Percentiles rank a stretch among this genome's conserved stretches.
Conservation (phyloP, 2,888 invertebrate genomes). For the Ethmia dodecea region DNA sequence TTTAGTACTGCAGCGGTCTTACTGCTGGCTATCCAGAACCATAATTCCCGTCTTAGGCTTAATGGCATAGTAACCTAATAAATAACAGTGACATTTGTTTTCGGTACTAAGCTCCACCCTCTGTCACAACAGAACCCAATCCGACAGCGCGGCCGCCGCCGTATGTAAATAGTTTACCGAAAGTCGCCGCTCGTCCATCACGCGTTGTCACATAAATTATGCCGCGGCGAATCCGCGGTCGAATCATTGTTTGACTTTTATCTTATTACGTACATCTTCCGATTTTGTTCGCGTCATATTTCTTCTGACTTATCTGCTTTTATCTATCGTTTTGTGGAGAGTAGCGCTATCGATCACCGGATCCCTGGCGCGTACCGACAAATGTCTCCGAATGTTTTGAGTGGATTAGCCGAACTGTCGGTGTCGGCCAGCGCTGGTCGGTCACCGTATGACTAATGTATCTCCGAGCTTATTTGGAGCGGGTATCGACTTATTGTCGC, state of each 20-base stretch:
- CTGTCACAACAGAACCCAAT: conserved; percentile 74
- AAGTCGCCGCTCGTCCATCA: conserved; percentile 78
- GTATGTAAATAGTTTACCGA: conserved; percentile 78
- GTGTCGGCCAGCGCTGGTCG: conserved; percentile 35
- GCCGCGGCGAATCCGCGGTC: conserved; percentile 77
- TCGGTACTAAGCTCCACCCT: conserved; percentile 76
- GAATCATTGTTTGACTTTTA: conserved; percentile 78
- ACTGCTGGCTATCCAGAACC: conserved; percentile 17
- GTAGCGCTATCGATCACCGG: conserved; percentile 72
- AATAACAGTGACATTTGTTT: conserved; percentile 78
- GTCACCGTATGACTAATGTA: conserved; percentile 62
- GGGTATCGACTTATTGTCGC: conserved; percentile 66
- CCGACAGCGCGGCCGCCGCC: conserved; percentile 69
- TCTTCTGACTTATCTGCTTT: conserved; percentile 75
- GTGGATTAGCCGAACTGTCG: conserved; percentile 70
- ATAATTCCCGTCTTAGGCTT: conserved; percentile 66
- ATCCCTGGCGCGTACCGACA: conserved; percentile 64
- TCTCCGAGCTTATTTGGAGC: conserved; percentile 63
- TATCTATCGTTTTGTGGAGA: conserved; percentile 76
- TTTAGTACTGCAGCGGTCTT: too few species aligned
- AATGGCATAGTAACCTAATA: conserved; percentile 71
- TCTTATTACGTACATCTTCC: conserved; percentile 78
- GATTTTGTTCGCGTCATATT: conserved; percentile 78
- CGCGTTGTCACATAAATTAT: conserved; percentile 78
- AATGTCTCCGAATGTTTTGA: conserved; percentile 75